Conservation (phyloP, 2,888 invertebrate genomes). For the Cataglyphis livida region DNA sequence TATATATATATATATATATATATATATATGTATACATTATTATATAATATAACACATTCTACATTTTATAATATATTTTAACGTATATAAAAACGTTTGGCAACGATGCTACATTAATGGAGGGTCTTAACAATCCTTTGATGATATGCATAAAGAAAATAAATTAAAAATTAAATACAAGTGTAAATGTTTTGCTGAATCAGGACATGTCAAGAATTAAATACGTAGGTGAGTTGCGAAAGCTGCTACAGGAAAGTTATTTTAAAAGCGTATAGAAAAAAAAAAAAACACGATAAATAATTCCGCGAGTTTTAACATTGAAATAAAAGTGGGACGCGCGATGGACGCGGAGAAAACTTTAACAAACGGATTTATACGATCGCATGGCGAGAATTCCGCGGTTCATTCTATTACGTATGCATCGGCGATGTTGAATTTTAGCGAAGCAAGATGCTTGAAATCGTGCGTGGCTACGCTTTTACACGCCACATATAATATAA, state of each 20-base stretch:
- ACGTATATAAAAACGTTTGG: neutral
- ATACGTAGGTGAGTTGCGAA: neutral
- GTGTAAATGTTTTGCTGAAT: neutral
- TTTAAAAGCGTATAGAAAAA: conserved; percentile 17
- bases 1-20: no score
- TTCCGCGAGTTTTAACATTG: conserved; percentile 21
- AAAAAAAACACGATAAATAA: conserved; percentile 27
- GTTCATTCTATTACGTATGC: neutral
- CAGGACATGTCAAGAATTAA: conserved; percentile 14
- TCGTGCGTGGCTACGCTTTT: conserved; percentile 42
- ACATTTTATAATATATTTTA: neutral
- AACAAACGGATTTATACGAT: conserved; percentile 51
- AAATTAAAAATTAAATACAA: conserved; percentile 28
- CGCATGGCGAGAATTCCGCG: neutral
- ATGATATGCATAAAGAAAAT: neutral
- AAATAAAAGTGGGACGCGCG: neutral
- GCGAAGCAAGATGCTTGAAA: conserved; percentile 37
- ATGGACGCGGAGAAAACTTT: neutral
- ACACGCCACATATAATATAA: conserved; percentile 65
- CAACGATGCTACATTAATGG: neutral
- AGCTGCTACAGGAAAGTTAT: conserved; percentile 13
- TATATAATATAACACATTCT: neutral
- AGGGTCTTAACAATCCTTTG: neutral
- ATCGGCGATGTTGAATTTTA: conserved; percentile 48
- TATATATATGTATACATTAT: no score